A percentile compares a stretch with the other conserved stretches of the same genome.
Evolutionary conservation across 2,888 invertebrate species (phyloP).

Genomic region (Melitaea athalia): DNA sequence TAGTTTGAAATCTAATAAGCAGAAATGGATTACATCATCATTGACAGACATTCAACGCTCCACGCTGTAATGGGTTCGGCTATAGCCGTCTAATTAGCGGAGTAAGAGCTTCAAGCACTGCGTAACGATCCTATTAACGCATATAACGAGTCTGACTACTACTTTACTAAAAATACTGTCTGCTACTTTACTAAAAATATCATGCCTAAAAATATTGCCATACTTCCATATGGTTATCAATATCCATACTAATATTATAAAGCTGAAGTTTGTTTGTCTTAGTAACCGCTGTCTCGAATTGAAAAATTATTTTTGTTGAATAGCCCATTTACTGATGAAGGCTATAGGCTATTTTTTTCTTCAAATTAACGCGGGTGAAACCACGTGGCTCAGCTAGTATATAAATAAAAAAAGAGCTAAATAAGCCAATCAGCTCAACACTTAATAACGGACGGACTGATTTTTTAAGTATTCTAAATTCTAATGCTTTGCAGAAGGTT

Average conservation of each 20-base stretch:
- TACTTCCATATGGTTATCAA: not conserved
- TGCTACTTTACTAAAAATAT: slow-evolving; percentile 29
- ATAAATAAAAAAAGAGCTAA: too few relatives aligned
- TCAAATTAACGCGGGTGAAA: too few relatives aligned
- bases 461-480: too few relatives aligned
- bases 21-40: slow-evolving; percentile 27
- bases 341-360: too few relatives aligned
- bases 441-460: too few relatives aligned
- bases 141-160: slow-evolving; percentile 30
- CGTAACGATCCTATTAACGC: slow-evolving; percentile 31
- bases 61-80: slow-evolving; percentile 23
- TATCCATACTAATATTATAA: not conserved
- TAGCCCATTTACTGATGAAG: too few relatives aligned
- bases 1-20: slow-evolving; percentile 15
- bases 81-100: slow-evolving; percentile 39
- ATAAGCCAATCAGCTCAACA: too few relatives aligned
- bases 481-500: too few relatives aligned
- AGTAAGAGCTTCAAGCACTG: slow-evolving; percentile 27
- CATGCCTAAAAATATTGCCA: not conserved
- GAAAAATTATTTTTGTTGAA: too few relatives aligned
- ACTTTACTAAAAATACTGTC: slow-evolving; percentile 29
- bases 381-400: too few relatives aligned
- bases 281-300: too few relatives aligned
- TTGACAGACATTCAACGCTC: slow-evolving; percentile 29
- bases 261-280: too few relatives aligned